Conservation (phyloP, 1,140 invertebrate genomes). For the Dendroctonus ponderosae region DNA sequence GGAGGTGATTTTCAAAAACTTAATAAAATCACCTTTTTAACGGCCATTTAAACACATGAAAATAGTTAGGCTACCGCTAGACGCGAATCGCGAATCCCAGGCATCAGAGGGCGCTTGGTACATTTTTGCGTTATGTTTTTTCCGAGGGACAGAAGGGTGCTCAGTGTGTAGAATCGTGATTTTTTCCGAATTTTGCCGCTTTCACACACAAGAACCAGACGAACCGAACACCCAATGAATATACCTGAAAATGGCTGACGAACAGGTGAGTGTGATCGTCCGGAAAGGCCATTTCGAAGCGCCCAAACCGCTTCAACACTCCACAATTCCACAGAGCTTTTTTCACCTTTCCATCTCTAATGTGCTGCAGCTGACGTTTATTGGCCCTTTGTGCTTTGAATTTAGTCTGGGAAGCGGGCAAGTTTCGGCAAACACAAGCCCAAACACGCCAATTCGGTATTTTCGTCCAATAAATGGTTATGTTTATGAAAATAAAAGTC, state of each 20-base stretch:
- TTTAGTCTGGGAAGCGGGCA: background rate
- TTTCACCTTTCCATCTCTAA: background rate
- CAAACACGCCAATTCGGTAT: background rate
- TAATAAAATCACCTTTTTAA: too few species aligned
- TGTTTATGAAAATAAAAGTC: conserved; percentile 22
- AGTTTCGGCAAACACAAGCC: background rate
- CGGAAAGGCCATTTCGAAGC: conserved; percentile 29
- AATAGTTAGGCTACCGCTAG: too few species aligned
- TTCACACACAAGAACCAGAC: conserved; percentile 3
- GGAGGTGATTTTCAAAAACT: too few species aligned
- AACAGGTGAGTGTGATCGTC: conserved; percentile 54
- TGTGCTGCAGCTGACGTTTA: background rate
- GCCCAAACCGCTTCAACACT: conserved; percentile 2
- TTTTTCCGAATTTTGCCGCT: conserved; percentile 5
- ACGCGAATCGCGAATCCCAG: too few species aligned
- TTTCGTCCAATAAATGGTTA: conserved; percentile 1
- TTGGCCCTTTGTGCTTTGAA: background rate
- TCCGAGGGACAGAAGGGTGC: background rate
- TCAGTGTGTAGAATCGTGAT: conserved; percentile 15
- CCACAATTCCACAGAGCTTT: background rate
- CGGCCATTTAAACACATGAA: too few species aligned
- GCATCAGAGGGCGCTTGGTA: conserved; percentile 23
- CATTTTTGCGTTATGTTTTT: conserved; percentile 36
- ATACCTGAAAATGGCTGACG: conserved; percentile 60
- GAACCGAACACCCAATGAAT: conserved; percentile 48